Evolutionary conservation across 1,140 invertebrate species (phyloP), one percentile per base, ranked within the genome.

Genomic region (Drosophila bocki): DNA sequence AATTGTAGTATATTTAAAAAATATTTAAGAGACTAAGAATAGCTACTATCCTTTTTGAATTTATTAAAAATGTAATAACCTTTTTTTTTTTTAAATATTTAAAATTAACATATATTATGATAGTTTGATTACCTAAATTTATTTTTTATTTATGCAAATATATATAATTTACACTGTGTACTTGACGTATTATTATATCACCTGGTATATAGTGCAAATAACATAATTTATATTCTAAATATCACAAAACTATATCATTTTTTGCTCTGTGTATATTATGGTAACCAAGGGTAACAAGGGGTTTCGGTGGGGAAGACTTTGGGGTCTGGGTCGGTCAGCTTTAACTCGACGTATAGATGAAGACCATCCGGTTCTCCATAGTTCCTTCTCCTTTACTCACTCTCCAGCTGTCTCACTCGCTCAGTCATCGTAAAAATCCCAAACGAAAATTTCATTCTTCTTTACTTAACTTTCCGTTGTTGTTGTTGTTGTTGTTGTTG

Each of bases 371-470:
- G 83, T 86, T 86, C 83, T 86, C 60, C 67, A 48, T 59, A 51
- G 58, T 32, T 15, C 29, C 62, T 9, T 42, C 67, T 65, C 65
- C 19, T 5, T 51, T 29, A 8, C 33, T 48, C 29, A 1, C 4
- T n/a, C 15, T 42, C 17, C 3, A 13, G 13, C 32, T 26, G 37
- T 42, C 65, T 44, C 60, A 12, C 48, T 47, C 33, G 15, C 68
- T 48, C 51, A 47, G 39, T 69, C 68, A 69, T 69, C 64, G 64
- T 57, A 71, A 69, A 54, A 67, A 44, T 51, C 64, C 45, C 63
- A 48, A 71, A 71, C 69, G 62, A 87, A 87, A 87, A 80, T 87
- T 87, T 87, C 84, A 87, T 87, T 87, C 84, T 87, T 87, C 80
- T 88, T 87, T 79, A 45, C 64, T 74, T 81, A 60, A 54, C 39